Evolutionary conservation across 2,888 invertebrate genomes (phyloP).

Genomic region (Sphecodes monilicornis): DNA sequence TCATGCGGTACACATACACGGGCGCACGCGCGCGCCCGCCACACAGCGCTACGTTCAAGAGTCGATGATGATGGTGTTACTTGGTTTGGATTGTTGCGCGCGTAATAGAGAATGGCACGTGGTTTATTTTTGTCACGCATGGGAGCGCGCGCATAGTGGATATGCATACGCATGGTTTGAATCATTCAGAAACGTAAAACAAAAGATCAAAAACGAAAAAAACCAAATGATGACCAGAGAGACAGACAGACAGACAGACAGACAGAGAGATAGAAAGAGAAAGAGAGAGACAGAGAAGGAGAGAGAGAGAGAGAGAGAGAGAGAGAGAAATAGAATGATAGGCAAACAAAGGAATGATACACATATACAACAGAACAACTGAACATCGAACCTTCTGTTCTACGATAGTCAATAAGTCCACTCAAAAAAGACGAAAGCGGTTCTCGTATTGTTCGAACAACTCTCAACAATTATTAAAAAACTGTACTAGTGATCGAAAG

Average conservation of each 20-base stretch:
- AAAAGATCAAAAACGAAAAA: conserved; percentile 22
- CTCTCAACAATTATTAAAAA: conserved; percentile 33
- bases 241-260: conserved; percentile 1
- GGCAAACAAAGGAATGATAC: conserved; percentile 49
- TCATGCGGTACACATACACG: conserved; percentile 51
- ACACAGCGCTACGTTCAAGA: conserved; percentile 22
- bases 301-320: background rate
- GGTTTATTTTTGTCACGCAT: conserved; percentile 29
- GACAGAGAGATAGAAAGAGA: background rate
- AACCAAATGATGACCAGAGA: conserved; percentile 12
- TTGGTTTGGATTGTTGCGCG: conserved; percentile 17
- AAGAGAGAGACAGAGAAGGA: background rate
- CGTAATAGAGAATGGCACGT: conserved; percentile 26
- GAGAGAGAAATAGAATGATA: conserved; percentile 9
- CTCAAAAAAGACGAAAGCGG: conserved; percentile 62
- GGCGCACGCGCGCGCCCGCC: conserved; percentile 35
- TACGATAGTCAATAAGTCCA: conserved; percentile 68
- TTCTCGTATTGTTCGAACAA: conserved; percentile 29
- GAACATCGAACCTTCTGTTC: conserved; percentile 69
- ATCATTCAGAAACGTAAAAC: conserved; percentile 44
- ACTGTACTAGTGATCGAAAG: conserved; percentile 41
- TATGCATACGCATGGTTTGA: conserved; percentile 52
- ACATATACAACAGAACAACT: conserved; percentile 54
- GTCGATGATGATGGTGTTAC: conserved; percentile 31
- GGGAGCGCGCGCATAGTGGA: conserved; percentile 51